Base-by-base conservation (phyloP, 2,113 vertebrate species). In the Perca flavescens region DNA sequence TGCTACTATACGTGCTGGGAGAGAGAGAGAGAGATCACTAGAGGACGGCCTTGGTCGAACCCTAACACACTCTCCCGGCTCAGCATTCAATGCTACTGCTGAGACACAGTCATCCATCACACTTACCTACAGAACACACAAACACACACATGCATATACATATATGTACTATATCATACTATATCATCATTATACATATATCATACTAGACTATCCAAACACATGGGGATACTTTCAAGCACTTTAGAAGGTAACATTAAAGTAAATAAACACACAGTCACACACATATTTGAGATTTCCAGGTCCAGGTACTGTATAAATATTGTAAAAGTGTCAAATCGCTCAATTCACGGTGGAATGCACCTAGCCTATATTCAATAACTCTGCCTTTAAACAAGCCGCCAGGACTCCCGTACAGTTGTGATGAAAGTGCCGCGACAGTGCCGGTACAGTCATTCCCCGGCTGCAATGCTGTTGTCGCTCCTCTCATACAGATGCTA, bases 71-170 rank as follows among this genome's bases (percentile, higher is more conserved):
- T 58, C 36, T 64, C 60, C 57, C 7, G 11, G 25, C 80, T 74
- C 52, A 9, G 56, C n/a, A 2, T 74, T 50, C 77, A 62, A 12
- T 2, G 13, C 79, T 28, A 6, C 68, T 65, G 73, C 79, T 0
- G 31, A 71, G 74, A 86, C 80, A 82, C 57, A 14, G 34, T 87
- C 88, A 88, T 92, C 80, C 40, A 87, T 93, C 91, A 89, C 88
- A 84, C 84, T 79, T 68, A 63, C 63, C 40, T 58, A 43, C 74
- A 87, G 40, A 40, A 64, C 71, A 77, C 40, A 88, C 57, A 46
- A 81, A 79, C 79, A 66, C 47, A 34, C 67, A 31, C 25, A 54
- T 47, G 47, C 14, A 62, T 63, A 46, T 62, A 40, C 40, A 10
- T 9, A 40, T 40, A 40, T 10, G 7, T 40, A 40, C 36, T 74